These are phyloP conservation scores for Ciconia boyciana DNA, from an alignment of 2,113 vertebrate genomes.

Conservation along the genomic window DNA sequence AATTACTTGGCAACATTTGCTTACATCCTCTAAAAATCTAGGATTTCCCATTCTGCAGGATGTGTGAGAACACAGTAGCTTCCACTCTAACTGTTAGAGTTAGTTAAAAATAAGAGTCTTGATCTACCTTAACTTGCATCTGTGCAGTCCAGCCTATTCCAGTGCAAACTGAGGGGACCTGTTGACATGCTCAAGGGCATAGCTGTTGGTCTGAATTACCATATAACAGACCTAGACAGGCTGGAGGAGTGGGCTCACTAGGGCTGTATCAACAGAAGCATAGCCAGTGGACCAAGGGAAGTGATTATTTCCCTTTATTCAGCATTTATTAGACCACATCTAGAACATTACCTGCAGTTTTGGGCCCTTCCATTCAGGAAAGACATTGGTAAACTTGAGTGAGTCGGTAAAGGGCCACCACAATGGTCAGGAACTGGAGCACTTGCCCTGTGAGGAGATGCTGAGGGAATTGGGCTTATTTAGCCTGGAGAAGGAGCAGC, in stretches of 20 bases:
- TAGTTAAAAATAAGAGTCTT: not conserved
- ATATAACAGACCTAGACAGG: not conserved
- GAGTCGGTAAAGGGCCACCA: not conserved
- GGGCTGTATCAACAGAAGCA: not conserved
- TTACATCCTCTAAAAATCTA: not conserved
- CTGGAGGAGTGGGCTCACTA: not conserved
- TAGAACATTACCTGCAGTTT: not conserved
- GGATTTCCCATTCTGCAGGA: not conserved
- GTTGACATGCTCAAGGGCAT: not conserved
- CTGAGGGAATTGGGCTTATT: not conserved
- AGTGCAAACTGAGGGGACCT: not conserved
- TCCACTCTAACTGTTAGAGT: not conserved
- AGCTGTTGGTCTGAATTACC: not conserved
- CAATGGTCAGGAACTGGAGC: not conserved
- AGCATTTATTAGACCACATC: not conserved
- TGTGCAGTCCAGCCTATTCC: not conserved
- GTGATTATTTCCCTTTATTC: not conserved
- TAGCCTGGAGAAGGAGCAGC: not conserved
- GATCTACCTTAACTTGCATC: not conserved
- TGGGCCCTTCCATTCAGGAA: not conserved
- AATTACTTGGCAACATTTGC: not conserved
- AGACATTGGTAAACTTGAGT: not conserved
- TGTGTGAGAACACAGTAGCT: not conserved
- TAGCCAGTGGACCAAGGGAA: not conserved
- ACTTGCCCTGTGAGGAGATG: not conserved